Evolutionary conservation across 2,888 invertebrate genomes (phyloP), one percentile per base, ranked within the genome.

Genomic region (Drosophila recens): DNA sequence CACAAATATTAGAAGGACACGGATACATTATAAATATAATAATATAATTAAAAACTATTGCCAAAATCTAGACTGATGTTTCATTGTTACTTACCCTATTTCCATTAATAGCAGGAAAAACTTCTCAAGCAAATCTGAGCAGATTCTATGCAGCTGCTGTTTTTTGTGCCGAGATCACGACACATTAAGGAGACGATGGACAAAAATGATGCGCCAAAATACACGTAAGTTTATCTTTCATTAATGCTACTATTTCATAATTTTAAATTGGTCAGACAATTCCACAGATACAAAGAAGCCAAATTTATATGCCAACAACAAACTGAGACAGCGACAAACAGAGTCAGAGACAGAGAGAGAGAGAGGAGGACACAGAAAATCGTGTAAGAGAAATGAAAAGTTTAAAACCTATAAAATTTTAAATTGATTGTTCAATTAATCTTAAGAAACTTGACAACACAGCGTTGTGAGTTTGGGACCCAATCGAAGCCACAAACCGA

Each of bases 371-470:
- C 65, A 79, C 67, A 61, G 64, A 81, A 75, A 85, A 82, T 73
- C 80, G 80, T 82, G 75, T 73, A 87, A 82, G 82, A 75, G 80
- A 82, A 76, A 87, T 83, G 87, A 87, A 89, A 90, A 89, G 79
- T 86, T 82, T 77, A 86, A 90, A 90, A 88, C 90, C 90, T 90
- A 91, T 91, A 91, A 91, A 91, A 90, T 87, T 90, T 90, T 78
- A 91, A 91, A 91, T 91, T 91, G 91, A 91, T 91, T 90, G 91
- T 90, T 91, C 91, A 91, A 91, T 91, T 91, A 91, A 91, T 91
- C 91, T 91, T 91, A 78, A 86, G 86, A 87, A 90, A 90, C 88
- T 87, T 90, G 91, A 91, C 91, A 91, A 79, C 76, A 70, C 67
- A 64, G 43, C 69, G 48, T 57, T 67, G 86, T 70, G 52, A 62